These are phyloP conservation scores for Toxonevra muliebris DNA, from an alignment of 2,888 invertebrate genomes.

Conservation along the genomic window DNA sequence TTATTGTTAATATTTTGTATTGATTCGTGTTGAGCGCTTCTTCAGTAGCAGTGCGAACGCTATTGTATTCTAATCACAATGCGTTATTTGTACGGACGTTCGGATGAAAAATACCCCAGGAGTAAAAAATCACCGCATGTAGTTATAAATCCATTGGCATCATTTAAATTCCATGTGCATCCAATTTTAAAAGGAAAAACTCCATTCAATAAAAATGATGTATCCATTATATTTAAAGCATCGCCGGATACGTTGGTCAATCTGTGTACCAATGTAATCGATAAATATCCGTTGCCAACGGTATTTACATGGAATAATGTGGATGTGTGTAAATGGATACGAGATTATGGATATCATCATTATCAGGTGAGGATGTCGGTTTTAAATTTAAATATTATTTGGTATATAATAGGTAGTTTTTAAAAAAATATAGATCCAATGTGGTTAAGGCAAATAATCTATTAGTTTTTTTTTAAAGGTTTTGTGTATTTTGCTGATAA, in stretches of 20 bases:
- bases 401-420: no score
- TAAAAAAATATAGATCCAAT: no score
- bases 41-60: not conserved
- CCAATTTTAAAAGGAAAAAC: constrained; percentile 57
- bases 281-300: constrained; percentile 62
- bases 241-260: constrained; percentile 67
- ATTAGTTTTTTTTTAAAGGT: no score
- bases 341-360: constrained; percentile 65
- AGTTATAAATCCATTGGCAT: constrained; percentile 32
- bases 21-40: not conserved
- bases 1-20: no score
- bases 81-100: constrained; percentile 42
- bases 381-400: no score
- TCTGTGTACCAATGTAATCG: constrained; percentile 58
- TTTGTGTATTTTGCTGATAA: no score
- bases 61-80: constrained; percentile 26
- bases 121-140: not conserved
- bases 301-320: constrained; percentile 66
- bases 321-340: constrained; percentile 67
- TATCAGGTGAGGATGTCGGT: no score
- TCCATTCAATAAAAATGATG: constrained; percentile 43
- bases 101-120: constrained; percentile 43
- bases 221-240: constrained; percentile 48
- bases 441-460: no score
- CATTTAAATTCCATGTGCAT: constrained; percentile 37